Evolutionary conservation across 92 coral and sea anemone species (phyloP).

Genomic region (Pocillopora meandrina): DNA sequence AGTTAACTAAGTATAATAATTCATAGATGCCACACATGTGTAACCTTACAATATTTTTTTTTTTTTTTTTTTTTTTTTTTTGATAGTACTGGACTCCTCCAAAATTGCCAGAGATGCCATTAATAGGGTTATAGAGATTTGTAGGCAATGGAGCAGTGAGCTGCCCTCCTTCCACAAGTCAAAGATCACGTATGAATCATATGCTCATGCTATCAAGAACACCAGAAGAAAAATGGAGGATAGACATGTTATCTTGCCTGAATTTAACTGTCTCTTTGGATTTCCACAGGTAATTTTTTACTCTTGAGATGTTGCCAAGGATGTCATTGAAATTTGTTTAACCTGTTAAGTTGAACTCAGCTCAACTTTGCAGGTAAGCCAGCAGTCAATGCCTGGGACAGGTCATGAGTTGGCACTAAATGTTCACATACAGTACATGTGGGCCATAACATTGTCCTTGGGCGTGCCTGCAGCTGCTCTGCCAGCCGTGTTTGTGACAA

Average conservation of each 20-base stretch:
- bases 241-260: slow-evolving; percentile 81
- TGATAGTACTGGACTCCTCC: slow-evolving; percentile 63
- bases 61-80: neutral
- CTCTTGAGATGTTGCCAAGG: neutral
- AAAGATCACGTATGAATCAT: slow-evolving; percentile 69
- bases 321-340: neutral
- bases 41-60: neutral
- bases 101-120: slow-evolving; percentile 67
- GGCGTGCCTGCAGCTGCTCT: too few species aligned
- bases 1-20: too few species aligned
- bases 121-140: slow-evolving; percentile 77
- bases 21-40: neutral
- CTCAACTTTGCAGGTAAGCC: too few species aligned
- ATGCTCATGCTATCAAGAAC: slow-evolving; percentile 85
- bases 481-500: too few species aligned
- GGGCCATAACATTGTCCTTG: too few species aligned
- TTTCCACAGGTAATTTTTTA: slow-evolving; percentile 73
- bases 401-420: too few species aligned
- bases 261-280: slow-evolving; percentile 77
- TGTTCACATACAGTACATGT: too few species aligned
- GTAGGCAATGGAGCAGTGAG: slow-evolving; percentile 70
- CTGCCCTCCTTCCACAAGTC: slow-evolving; percentile 63
- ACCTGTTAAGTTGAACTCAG: neutral
- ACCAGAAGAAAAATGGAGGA: slow-evolving; percentile 98
- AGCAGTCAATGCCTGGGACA: too few species aligned